A percentile compares a stretch with the other conserved stretches of the same genome.
Conservation (phyloP, 2,888 invertebrate species). For the Acleris holmiana region DNA sequence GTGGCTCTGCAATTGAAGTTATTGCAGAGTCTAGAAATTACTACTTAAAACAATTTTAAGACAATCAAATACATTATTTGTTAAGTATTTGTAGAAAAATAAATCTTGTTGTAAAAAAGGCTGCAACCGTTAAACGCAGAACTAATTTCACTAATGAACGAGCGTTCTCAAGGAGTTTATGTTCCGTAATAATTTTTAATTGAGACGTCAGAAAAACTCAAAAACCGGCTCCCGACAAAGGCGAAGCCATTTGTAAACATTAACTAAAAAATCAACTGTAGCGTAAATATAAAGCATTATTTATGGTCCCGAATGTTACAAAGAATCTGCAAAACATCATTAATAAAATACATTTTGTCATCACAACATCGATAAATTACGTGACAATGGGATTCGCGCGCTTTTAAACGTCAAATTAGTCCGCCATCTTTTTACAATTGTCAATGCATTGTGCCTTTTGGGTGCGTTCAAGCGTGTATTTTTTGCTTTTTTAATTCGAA, state of each 20-base stretch:
- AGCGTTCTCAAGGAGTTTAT: constrained; percentile 51
- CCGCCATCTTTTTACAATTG: constrained; percentile 71
- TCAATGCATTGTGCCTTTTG: constrained; percentile 55
- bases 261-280: constrained; percentile 67
- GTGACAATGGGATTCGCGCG: constrained; percentile 77
- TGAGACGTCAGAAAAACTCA: constrained; percentile 52
- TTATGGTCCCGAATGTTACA: constrained; percentile 63
- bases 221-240: constrained; percentile 47
- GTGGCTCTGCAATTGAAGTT: too few relatives aligned
- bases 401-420: constrained; percentile 81
- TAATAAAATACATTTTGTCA: constrained; percentile 70
- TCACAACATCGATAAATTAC: constrained; percentile 80
- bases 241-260: constrained; percentile 64
- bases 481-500: constrained; percentile 61
- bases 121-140: constrained; percentile 2
- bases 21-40: too few relatives aligned
- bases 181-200: constrained; percentile 58
- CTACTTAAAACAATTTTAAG: too few relatives aligned
- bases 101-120: too few relatives aligned
- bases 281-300: constrained; percentile 68
- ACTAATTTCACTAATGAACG: constrained; percentile 29
- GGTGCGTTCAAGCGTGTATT: constrained; percentile 70
- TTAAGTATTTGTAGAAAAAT: too few relatives aligned
- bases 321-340: constrained; percentile 67
- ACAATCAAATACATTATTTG: too few relatives aligned